phyloP scores from a whole-genome alignment of 2,113 vertebrate species.

The Parotia lawesii region DNA sequence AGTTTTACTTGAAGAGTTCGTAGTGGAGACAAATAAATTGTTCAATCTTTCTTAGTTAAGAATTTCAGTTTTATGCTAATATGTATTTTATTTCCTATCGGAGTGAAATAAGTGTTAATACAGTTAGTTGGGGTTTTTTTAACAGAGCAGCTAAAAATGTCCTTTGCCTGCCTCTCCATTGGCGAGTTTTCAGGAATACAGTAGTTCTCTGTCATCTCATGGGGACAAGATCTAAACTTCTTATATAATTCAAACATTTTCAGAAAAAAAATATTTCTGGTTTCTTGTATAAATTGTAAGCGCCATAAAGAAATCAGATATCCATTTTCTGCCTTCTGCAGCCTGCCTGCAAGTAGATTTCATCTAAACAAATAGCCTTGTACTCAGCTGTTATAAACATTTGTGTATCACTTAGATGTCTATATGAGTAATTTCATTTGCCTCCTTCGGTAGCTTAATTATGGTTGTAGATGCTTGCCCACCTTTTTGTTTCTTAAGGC shows the following conservation, averaged over 20 bases:
- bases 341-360: neutral
- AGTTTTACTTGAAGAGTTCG: neutral
- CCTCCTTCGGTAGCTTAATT: neutral
- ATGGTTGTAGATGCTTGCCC: neutral
- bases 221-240: neutral
- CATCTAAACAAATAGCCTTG: neutral
- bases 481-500: neutral
- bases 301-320: neutral
- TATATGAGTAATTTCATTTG: neutral
- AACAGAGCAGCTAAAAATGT: conserved; percentile 3
- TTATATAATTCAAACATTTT: conserved; percentile 13
- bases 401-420: neutral
- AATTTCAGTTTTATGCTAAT: neutral
- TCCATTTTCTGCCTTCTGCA: neutral
- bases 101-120: neutral
- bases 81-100: neutral
- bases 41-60: neutral
- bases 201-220: neutral
- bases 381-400: neutral
- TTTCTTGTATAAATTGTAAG: neutral
- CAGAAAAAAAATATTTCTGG: neutral
- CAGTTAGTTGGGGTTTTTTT: neutral
- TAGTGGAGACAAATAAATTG: neutral
- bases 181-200: conserved; percentile 8
- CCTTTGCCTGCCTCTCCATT: neutral